Base-by-base conservation (phyloP, 2,797 vertebrate genomes). In the Falco novaeseelandiae region DNA sequence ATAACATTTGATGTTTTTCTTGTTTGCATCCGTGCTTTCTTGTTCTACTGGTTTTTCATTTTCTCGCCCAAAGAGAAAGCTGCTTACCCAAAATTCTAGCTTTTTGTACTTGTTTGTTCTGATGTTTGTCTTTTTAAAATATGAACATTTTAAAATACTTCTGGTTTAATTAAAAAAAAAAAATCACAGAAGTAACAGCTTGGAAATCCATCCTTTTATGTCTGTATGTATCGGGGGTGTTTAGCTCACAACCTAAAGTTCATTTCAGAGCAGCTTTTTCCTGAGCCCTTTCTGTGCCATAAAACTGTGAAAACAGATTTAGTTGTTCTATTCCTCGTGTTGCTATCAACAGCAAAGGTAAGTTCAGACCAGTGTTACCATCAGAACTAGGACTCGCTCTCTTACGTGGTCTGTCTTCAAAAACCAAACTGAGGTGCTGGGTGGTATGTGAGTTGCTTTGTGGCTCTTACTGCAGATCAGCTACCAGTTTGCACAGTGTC, bases 1-100 rank as follows among this genome's bases (percentile, higher is more conserved):
- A 86, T 54, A 96, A 46, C 51, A 63, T 74, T 65, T 65, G 6
- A 25, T 85, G 34, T 20, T 93, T 77, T 94, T 54, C 42, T 86
- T 81, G 26, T 89, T 79, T 94, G 69, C 65, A 57, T 91, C 52
- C 4, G 2, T 59, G n/a, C 66, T 81, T 55, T 65, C 22, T 73
- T 84, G 21, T 94, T 94, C 38, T 61, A 4, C 7, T 77, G 59
- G 22, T 32, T 57, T 73, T 87, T 61, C 2, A 4, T 42, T 58
- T 89, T 73, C 26, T 49, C 21, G 26, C 16, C 36, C 18, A 36
- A 76, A n/a, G 18, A 38, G 10, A 8, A 83, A 69, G 20, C 27
- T 79, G 10, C 21, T n/a, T 83, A 66, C 32, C 58, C 19, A 6
- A 10, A 62, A 30, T 48, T 57, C 7, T 62, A 27, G 17, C 19